Conservation (phyloP, 2,888 invertebrate genomes). For the Branchipolynoe longqiensis region DNA sequence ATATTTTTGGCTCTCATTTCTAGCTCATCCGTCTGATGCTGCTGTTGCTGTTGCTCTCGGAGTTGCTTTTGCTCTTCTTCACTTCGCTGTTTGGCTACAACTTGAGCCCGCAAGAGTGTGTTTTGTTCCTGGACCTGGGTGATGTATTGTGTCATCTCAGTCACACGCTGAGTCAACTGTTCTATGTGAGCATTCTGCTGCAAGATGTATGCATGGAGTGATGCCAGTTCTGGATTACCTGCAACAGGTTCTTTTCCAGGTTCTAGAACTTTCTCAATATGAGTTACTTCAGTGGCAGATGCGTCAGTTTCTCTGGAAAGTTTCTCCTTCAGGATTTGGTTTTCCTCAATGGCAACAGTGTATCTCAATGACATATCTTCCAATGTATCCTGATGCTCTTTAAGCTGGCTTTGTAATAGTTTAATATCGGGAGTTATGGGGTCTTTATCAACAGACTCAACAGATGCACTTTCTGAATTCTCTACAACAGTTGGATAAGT, state of each 20-base stretch:
- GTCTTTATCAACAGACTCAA: too few species aligned
- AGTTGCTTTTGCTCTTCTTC: neutral
- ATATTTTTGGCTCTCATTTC: neutral
- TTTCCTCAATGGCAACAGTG: neutral
- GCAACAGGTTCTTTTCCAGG: neutral
- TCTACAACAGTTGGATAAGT: too few species aligned
- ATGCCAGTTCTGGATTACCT: neutral
- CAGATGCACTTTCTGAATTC: too few species aligned
- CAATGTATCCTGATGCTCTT: neutral
- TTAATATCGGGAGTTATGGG: neutral
- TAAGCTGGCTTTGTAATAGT: neutral
- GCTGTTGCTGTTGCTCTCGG: neutral
- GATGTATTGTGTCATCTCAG: slow-evolving; percentile 13
- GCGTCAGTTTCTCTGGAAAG: neutral
- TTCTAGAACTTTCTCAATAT: neutral
- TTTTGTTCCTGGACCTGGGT: slow-evolving; percentile 50
- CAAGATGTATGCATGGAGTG: slow-evolving; percentile 11
- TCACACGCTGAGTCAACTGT: slow-evolving; percentile 11
- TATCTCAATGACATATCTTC: slow-evolving; percentile 14
- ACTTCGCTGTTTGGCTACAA: neutral
- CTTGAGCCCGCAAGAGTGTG: neutral
- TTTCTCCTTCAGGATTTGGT: slow-evolving; percentile 1
- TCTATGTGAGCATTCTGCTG: slow-evolving; percentile 38
- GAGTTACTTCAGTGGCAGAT: neutral
- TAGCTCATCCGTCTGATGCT: neutral